These are phyloP conservation scores for Lordiphosa collinella DNA, from an alignment of 1,140 invertebrate genomes.

Conservation along the genomic window DNA sequence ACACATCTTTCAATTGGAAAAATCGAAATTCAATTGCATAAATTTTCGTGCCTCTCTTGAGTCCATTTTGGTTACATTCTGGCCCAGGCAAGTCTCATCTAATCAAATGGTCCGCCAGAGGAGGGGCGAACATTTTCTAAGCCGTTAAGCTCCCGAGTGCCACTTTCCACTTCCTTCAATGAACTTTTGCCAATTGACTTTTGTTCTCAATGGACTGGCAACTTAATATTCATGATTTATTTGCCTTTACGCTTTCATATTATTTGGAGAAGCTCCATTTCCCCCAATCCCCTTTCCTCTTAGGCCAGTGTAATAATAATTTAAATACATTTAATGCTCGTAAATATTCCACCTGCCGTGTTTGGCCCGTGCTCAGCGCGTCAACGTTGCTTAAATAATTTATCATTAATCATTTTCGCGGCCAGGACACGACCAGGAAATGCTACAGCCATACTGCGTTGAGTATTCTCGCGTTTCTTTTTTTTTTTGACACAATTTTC, in stretches of 20 bases:
- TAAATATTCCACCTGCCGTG: constrained; percentile 45
- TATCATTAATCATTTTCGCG: constrained; percentile 57
- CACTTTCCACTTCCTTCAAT: constrained; percentile 16
- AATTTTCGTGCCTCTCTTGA: neutral
- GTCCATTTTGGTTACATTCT: constrained; percentile 7
- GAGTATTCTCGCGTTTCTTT: constrained; percentile 15
- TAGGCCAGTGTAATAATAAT: constrained; percentile 31
- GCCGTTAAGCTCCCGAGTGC: constrained; percentile 45
- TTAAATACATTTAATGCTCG: constrained; percentile 55
- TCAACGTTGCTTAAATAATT: constrained; percentile 53
- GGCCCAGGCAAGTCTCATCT: constrained; percentile 2
- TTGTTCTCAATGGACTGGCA: constrained; percentile 24
- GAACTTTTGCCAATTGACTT: constrained; percentile 46
- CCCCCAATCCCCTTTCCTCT: neutral
- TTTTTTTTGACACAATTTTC: constrained; percentile 10
- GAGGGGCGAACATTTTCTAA: constrained; percentile 27
- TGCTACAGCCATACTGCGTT: constrained; percentile 10
- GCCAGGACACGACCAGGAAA: constrained; percentile 35
- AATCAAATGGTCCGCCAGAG: constrained; percentile 10
- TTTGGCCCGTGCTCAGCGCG: constrained; percentile 11
- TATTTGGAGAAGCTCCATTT: constrained; percentile 22
- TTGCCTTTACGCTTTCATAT: constrained; percentile 34
- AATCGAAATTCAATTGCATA: constrained; percentile 16
- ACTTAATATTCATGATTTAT: constrained; percentile 56
- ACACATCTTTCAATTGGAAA: constrained; percentile 9